phyloP scores from a whole-genome alignment of 1,140 invertebrate genomes.

The Latrodectus geometricus region DNA sequence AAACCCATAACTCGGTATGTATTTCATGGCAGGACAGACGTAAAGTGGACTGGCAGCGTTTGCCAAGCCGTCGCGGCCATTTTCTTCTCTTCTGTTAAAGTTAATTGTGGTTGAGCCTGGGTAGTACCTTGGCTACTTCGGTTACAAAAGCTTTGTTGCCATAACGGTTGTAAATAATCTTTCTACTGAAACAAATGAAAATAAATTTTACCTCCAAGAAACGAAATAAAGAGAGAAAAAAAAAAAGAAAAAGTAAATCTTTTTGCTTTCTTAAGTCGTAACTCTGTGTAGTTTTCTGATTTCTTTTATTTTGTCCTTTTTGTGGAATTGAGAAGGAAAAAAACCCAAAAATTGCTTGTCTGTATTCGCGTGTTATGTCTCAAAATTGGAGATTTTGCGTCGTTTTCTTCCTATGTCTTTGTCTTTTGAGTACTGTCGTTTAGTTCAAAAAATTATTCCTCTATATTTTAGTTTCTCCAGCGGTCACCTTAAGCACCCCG shows the following conservation, averaged over 20 bases:
- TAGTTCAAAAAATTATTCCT: too few species aligned
- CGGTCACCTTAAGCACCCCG: too few species aligned
- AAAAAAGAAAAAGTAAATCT: neutral
- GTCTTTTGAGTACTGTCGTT: too few species aligned
- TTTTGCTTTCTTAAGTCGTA: neutral
- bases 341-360: too few species aligned
- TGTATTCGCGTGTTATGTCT: too few species aligned
- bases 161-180: slow-evolving; percentile 55
- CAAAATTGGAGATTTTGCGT: too few species aligned
- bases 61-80: slow-evolving; percentile 17
- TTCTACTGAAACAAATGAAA: slow-evolving; percentile 50
- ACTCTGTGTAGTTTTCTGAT: neutral
- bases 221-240: slow-evolving; percentile 25
- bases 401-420: too few species aligned
- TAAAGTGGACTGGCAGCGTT: slow-evolving; percentile 15
- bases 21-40: slow-evolving; percentile 47
- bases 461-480: too few species aligned
- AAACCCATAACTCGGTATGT: slow-evolving; percentile 45
- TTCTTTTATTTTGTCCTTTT: too few species aligned
- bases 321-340: too few species aligned
- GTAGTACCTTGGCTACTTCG: slow-evolving; percentile 36
- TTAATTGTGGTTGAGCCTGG: slow-evolving; percentile 47
- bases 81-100: slow-evolving; percentile 53
- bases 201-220: slow-evolving; percentile 44
- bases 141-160: slow-evolving; percentile 61